Evolutionary conservation across 2,888 invertebrate genomes (phyloP).

Genomic region (Nycteola revayana): DNA sequence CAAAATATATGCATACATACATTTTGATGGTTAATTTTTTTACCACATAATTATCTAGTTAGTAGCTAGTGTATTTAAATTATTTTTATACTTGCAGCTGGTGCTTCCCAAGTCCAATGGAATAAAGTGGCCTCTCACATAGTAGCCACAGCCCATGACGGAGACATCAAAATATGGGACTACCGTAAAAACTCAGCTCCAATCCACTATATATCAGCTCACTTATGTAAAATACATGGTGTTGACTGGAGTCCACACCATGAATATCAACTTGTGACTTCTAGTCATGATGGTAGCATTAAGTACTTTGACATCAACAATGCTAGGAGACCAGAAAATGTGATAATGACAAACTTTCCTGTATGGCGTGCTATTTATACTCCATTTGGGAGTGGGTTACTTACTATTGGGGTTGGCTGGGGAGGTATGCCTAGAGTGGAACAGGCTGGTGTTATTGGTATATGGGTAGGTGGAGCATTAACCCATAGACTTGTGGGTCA

Average conservation of each 20-base stretch:
- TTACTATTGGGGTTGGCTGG: conserved; percentile 96
- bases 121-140: conserved; percentile 92
- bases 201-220: conserved; percentile 96
- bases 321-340: conserved; percentile 91
- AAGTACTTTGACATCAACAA: conserved; percentile 96
- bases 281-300: conserved; percentile 97
- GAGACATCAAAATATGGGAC: conserved; percentile 98
- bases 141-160: conserved; percentile 97
- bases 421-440: conserved; percentile 90
- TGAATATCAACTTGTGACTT: conserved; percentile 93
- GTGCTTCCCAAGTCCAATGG: conserved; percentile 97
- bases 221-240: conserved; percentile 93
- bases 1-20: too few species aligned
- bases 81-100: conserved; percentile 78
- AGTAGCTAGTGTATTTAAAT: too few species aligned
- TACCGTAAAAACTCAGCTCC: conserved; percentile 93
- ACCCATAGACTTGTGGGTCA: conserved; percentile 97
- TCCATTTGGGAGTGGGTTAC: conserved; percentile 95
- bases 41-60: too few species aligned
- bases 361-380: conserved; percentile 97
- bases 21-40: too few species aligned
- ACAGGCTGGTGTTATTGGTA: conserved; percentile 83
- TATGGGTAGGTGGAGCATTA: conserved; percentile 83
- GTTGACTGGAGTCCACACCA: conserved; percentile 96
- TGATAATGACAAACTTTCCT: conserved; percentile 91